Base-by-base conservation (phyloP, 2,797 vertebrate genomes). In the Gobio occitaniae region DNA sequence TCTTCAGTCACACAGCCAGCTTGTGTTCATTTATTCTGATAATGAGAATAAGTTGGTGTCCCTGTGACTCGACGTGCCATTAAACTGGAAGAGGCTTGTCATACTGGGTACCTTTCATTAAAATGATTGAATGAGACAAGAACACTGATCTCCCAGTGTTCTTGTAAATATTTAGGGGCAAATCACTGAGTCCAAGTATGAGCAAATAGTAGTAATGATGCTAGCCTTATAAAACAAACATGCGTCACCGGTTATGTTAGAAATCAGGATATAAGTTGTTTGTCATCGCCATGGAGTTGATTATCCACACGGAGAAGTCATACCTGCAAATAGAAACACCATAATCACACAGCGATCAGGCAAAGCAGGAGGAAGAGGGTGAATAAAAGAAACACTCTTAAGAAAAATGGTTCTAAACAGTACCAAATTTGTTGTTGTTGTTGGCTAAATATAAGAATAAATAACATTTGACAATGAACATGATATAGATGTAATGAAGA, bases 271-370 rank as follows among this genome's bases (percentile, higher is more conserved):
- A 16, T 21, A 47, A 80, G 59, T 65, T 75, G 74, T 84, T 70
- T 84, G 17, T 78, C 48, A 56, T 84, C 65, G 56, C 63, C 74
- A 77, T 59, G 74, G 47, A 66, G 36, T n/a, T 54, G 61, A 54
- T 84, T 69, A 77, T 69, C n/a, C 72, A 77, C 48, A 77, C 63
- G 32, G 72, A 84, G 21, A 84, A 69, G 36, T 84, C 72, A 25
- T 70, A 68, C 63, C 50, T 78, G 82, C 32, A 59, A 78, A 78
- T 69, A 70, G 38, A 78, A 32, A 70, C 38, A 78, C 16, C 32
- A 38, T 52, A 65, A 83, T 71, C 48, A 70, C 82, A 59, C 4
- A 29, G 61, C 0, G 1, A 54, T 48, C 41, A 25, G 38, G 38
- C 52, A 59, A 29, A 71, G 47, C 48, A 47, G 13, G n/a, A 25